Evolutionary conservation across 2,113 vertebrate genomes (phyloP), one percentile per base, ranked within the genome.

Genomic region (Rhabdomys dilectus): DNA sequence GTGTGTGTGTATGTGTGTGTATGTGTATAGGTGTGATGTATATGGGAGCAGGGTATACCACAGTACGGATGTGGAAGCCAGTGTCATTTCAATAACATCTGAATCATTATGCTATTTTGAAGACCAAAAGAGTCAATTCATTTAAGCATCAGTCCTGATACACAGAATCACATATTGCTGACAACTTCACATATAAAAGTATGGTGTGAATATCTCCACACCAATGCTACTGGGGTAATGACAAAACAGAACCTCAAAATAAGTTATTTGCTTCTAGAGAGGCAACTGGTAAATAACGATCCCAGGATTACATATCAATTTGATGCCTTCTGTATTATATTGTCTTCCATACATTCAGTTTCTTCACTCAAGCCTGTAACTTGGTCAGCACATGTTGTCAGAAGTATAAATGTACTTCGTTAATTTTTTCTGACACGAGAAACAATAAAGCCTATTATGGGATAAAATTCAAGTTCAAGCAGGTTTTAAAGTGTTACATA

Each of bases 401-500:
- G 45, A 91, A 68, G 73, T 36, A 94, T 51, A 90, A 76, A 86
- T 78, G 8, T 17, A 68, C 86, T 21, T 64, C 24, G n/a, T 92
- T 89, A 88, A 58, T 90, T 88, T 9, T 91, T 81, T 60, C 29
- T 13, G 94, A 97, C 10, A 56, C 10, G 1, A 90, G 66, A 36
- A 92, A 5, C 60, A 91, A 73, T 66, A 96, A 92, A 58, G 7
- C 0, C 17, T 48, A 48, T 24, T 56, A 86, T 86, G 72, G 51
- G 39, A 39, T 24, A 70, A 84, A 39, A 51, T 72, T 1, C 2
- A 86, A 95, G 82, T 88, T 75, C n/a, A 84, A 64, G 6, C 53
- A 68, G 66, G 10, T 88, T 72, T 42, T 24, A 0, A 39, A 85
- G 75, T 53, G 13, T 66, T 88, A n/a, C n/a, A n/a, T n/a, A n/a